A percentile compares a stretch with the other conserved stretches of the same genome.
Evolutionary conservation across 2,797 vertebrate genomes (phyloP).

Genomic region (Avahi laniger): DNA sequence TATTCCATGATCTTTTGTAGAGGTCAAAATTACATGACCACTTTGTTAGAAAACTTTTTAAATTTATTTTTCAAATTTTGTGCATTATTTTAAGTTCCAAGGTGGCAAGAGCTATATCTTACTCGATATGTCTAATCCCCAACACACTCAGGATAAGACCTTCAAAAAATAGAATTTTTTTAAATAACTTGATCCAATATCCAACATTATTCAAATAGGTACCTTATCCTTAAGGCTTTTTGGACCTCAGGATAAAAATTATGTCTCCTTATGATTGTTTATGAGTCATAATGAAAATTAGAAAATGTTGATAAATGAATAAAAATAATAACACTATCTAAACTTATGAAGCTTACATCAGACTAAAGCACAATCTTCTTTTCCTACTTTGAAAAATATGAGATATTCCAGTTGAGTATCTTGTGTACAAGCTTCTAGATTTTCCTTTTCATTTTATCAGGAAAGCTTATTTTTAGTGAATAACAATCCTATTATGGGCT

Average conservation of each 20-base stretch:
- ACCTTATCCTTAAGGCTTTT: background rate
- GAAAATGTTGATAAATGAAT: background rate
- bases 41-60: background rate
- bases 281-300: background rate
- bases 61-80: background rate
- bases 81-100: background rate
- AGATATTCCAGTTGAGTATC: background rate
- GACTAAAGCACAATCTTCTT: background rate
- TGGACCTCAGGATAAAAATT: background rate
- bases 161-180: background rate
- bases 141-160: background rate
- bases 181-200: background rate
- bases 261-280: background rate
- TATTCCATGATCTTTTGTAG: background rate
- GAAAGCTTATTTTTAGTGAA: background rate
- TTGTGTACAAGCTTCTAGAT: background rate
- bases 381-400: background rate
- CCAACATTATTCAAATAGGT: background rate
- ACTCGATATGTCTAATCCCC: background rate
- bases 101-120: background rate
- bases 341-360: background rate
- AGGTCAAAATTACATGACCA: background rate
- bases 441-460: background rate
- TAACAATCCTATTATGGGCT: background rate
- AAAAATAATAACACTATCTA: background rate